Conservation (phyloP, 2,797 vertebrate genomes). For the Avahi laniger region DNA sequence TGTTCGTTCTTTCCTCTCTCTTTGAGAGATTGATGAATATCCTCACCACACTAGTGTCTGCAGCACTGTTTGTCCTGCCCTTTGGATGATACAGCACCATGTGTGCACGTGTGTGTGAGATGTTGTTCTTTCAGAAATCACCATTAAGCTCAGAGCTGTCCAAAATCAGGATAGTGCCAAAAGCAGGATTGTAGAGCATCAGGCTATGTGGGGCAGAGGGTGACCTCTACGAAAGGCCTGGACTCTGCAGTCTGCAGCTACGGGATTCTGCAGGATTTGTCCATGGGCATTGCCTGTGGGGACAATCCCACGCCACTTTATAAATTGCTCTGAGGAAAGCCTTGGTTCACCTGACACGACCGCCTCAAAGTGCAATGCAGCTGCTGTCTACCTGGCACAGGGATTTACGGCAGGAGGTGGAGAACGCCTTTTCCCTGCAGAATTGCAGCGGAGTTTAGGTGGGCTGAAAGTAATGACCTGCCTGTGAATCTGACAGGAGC, state of each 20-base stretch:
- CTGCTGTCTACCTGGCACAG: rapidly evolving
- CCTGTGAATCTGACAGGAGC: not conserved
- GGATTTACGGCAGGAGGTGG: not conserved
- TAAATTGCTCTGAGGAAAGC: not conserved
- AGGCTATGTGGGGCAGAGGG: not conserved
- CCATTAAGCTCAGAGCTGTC: not conserved
- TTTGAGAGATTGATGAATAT: not conserved
- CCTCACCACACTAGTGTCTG: not conserved
- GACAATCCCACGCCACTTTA: not conserved
- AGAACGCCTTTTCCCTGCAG: rapidly evolving
- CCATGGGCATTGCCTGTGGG: not conserved
- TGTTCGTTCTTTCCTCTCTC: not conserved
- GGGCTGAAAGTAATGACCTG: not conserved
- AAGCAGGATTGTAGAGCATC: not conserved
- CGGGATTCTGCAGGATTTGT: not conserved
- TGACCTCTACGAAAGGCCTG: not conserved
- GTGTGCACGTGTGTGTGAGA: not conserved
- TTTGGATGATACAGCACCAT: not conserved
- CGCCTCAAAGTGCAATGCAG: not conserved
- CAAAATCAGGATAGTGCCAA: not conserved
- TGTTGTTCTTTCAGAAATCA: not conserved
- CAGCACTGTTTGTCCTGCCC: not conserved
- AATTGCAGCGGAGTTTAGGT: not conserved
- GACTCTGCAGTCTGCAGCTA: not conserved
- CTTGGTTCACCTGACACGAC: not conserved